Base-by-base conservation (phyloP, 2,797 vertebrate genomes). In the Synanceia verrucosa region DNA sequence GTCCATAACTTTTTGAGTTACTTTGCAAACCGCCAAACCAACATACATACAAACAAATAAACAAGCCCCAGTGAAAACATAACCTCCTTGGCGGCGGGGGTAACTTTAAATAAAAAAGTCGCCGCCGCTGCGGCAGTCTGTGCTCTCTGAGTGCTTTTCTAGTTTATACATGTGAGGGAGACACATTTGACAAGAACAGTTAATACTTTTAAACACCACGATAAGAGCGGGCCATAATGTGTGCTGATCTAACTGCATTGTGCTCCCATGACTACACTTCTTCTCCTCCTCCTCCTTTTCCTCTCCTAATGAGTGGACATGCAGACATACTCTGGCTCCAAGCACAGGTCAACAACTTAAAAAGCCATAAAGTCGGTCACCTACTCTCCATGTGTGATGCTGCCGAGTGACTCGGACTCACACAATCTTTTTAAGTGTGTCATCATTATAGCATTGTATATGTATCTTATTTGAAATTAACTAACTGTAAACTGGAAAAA, bases 311-410 rank as follows among this genome's bases (percentile, higher is more conserved):
- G 78, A 87, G 79, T 64, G 70, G 80, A 83, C 73, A 73, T 69
- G 63, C 74, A 75, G 74, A 84, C 87, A 82, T 60, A 80, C 81
- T 82, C 80, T 86, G 85, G 91, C 76, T 82, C 80, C 64, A 52
- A 88, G 86, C 83, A 70, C 80, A 79, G 81, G 81, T 89, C 83
- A 88, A 85, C 82, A 79, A 66, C 73, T 82, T 89, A 82, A 89
- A 85, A 72, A 86, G 81, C 66, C 79, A 84, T 80, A 82, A 89
- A 93, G 82, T 94, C 91, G 91, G 91, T 90, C 91, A 92, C 86
- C 77, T 79, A n/a, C n/a, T 81, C 82, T 82, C 5, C 75, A 65
- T 6, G 11, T 9, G 29, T 7, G 31, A 34, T 21, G 51, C 47
- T 52, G 65, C 23, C 3, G 4, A 2, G 19, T 16, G n/a, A 33